Evolutionary conservation across 2,113 vertebrate genomes (phyloP), one percentile per base, ranked within the genome.

Genomic region (Scortum barcoo): DNA sequence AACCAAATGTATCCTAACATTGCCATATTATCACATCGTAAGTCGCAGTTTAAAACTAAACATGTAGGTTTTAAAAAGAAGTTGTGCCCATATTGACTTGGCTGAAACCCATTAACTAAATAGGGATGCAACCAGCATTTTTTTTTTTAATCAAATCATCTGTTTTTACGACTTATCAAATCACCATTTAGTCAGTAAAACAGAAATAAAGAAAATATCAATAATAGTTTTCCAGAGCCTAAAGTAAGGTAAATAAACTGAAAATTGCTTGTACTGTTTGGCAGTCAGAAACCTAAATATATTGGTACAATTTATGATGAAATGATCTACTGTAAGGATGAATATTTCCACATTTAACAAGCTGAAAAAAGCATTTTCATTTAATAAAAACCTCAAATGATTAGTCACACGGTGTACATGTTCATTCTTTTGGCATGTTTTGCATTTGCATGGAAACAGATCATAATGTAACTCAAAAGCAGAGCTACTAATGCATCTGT

Each of bases 401-500:
- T 57, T 14, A n/a, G 56, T 46, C 8, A 61, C 26, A 33, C 10
- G 38, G 24, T 57, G 20, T 33, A 60, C 50, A 54, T 74, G 48
- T 22, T 28, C 40, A 50, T 74, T 72, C 4, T 57, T 53, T 77
- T 26, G 33, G 54, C 38, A 44, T 42, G 56, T 54, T 19, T 68
- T 80, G 74, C 36, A 53, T 79, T 62, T 33, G 62, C 22, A 83
- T 57, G 38, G 36, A 72, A 87, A 81, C 48, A 20, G 28, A 50
- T 60, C 38, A 48, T 38, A 66, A 60, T 61, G 42, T 19, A 13
- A 30, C 44, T 85, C 33, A 77, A 77, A 75, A 69, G 74, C 68
- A 71, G 65, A 79, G 53, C 7, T 28, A 40, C 54, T 72, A 62
- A 68, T 80, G 69, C 77, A 81, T 71, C 77, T 22, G 28, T 78